Evolutionary conservation across 2,888 invertebrate species (phyloP).

Genomic region (Ormyrus labotus): DNA sequence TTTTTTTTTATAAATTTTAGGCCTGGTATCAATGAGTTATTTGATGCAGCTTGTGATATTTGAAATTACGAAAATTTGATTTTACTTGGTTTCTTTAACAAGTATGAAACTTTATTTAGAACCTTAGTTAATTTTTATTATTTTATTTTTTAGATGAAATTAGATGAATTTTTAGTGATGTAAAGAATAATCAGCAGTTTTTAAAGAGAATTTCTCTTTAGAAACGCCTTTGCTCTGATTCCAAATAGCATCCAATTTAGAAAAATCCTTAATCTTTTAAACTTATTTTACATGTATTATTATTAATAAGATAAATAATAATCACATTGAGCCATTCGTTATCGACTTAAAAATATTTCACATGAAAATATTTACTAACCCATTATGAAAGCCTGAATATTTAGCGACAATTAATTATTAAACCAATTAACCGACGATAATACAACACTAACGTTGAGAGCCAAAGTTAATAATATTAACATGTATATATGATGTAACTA

Average conservation of each 20-base stretch:
- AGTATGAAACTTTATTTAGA: conserved; percentile 40
- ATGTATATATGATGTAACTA: conserved; percentile 49
- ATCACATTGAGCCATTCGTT: conserved; percentile 48
- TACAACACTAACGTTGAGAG: conserved; percentile 42
- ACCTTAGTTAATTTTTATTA: conserved; percentile 28
- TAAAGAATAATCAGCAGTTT: conserved; percentile 6
- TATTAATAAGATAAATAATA: conserved; percentile 15
- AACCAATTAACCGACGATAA: conserved; percentile 21
- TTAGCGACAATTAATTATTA: conserved; percentile 29
- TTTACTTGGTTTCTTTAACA: conserved; percentile 15
- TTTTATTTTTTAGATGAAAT: conserved; percentile 25
- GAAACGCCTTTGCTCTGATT: conserved; percentile 28
- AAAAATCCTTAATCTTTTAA: conserved; percentile 14
- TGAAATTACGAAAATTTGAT: conserved; percentile 2
- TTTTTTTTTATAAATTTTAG: conserved; percentile 16
- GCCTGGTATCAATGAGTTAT: conserved; percentile 19
- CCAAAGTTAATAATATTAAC: conserved; percentile 47
- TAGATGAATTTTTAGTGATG: conserved; percentile 22
- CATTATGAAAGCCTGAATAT: conserved; percentile 34
- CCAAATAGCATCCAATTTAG: conserved; percentile 38
- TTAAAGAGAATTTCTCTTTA: conserved; percentile 25
- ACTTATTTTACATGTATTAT: conserved; percentile 24
- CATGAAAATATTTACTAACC: conserved; percentile 29
- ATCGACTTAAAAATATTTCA: conserved; percentile 22
- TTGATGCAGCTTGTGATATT: conserved; percentile 36